Evolutionary conservation across 92 coral and sea anemone species (phyloP), one percentile per base, ranked within the genome.

Genomic region (Siderastrea siderea): DNA sequence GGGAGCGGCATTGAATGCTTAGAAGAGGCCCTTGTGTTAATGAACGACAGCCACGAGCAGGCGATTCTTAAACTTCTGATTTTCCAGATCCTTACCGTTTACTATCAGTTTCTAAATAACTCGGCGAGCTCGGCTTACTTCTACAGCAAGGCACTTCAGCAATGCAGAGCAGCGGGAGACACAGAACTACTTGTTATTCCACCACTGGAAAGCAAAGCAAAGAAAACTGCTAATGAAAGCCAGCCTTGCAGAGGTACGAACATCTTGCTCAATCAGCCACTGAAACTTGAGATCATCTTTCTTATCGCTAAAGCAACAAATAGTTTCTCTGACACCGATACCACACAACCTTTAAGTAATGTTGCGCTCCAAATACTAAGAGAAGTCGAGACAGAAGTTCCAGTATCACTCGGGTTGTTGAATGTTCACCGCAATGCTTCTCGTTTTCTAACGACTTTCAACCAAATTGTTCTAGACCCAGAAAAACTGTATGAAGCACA

Each of bases 1-100:
- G 53, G 53, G 6, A 11, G 3, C 5, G 91, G 91, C 9, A n/a
- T 80, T 15, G 26, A 45, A 15, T 44, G 44, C 68, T 59, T 77
- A 59, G 19, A 58, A 45, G 52, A 57, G 3, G 68, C 81, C 6
- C 16, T 77, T 58, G 14, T 44, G 4, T 58, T 7, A 7, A 13
- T 77, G 53, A 15, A 14, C 16, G 49, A 15, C 48, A 57, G 14
- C 53, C 38, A 5, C 1, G 68, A 59, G 19, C 43, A 45, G 11
- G 14, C 5, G 1, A 11, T 58, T 77, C 68, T 77, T 7, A 44
- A 9, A 46, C 9, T 15, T 4, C 7, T 59, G 14, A 47, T 47
- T 5, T 12, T 77, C 15, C 68, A 77, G 53, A 59, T 57, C 5
- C 81, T 77, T 46, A 45, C 51, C 1, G 12, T 2, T 45, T 44